phyloP scores from a whole-genome alignment of 2,113 vertebrate species.

The Rhinopomastus cyanomelas region DNA sequence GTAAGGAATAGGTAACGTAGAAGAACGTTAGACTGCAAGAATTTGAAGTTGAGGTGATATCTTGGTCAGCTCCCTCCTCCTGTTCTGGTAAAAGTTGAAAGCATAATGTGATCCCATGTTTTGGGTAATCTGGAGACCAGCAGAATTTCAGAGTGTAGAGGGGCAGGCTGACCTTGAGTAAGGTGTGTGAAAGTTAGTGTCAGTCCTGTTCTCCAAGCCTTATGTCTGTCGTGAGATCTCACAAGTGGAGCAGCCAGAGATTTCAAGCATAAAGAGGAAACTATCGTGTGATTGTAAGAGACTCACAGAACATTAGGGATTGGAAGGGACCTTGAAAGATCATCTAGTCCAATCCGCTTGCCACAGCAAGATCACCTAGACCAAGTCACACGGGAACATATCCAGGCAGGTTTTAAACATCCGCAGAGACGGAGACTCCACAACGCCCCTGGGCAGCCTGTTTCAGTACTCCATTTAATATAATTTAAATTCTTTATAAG shows the following conservation, averaged over 20 bases:
- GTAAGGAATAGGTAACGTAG: background rate
- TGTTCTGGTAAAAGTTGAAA: background rate
- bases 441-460: too few relatives aligned
- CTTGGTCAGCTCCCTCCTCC: background rate
- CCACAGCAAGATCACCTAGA: too few relatives aligned
- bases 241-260: background rate
- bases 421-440: too few relatives aligned
- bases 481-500: background rate
- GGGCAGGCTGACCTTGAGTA: rapidly evolving
- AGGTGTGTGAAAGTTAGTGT: background rate
- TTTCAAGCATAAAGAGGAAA: background rate
- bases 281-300: background rate
- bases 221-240: background rate
- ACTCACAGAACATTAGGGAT: too few relatives aligned
- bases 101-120: rapidly evolving
- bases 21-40: background rate
- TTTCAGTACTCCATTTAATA: too few relatives aligned
- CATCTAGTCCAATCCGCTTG: too few relatives aligned
- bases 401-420: too few relatives aligned
- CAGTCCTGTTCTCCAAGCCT: background rate
- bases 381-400: too few relatives aligned
- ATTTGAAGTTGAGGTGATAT: background rate
- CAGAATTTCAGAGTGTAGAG: rapidly evolving
- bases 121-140: rapidly evolving
- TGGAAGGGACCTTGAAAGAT: too few relatives aligned